phyloP scores from a whole-genome alignment of 2,888 invertebrate species.

The Chelonus formosanus region DNA sequence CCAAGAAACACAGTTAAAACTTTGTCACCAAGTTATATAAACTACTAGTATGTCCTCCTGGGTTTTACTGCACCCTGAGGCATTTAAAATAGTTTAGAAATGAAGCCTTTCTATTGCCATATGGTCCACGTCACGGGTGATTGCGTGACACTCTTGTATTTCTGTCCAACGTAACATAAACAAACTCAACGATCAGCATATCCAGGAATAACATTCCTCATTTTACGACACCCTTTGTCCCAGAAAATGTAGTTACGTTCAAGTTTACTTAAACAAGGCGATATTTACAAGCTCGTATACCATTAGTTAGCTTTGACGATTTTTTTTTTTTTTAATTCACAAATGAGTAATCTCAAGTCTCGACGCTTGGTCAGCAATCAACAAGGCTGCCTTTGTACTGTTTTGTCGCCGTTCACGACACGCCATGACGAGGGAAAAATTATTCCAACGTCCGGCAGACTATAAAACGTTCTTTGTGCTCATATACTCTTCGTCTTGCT shows the following conservation, averaged over 20 bases:
- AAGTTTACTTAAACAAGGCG: slow-evolving; percentile 1
- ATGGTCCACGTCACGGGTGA: slow-evolving; percentile 56
- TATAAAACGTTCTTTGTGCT: slow-evolving; percentile 63
- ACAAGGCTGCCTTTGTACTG: slow-evolving; percentile 61
- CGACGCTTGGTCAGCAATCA: slow-evolving; percentile 50
- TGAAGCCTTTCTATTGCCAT: slow-evolving; percentile 48
- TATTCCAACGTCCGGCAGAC: slow-evolving; percentile 55
- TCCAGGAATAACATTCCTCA: slow-evolving; percentile 56
- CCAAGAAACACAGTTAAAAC: slow-evolving; percentile 8
- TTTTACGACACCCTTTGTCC: too few species aligned
- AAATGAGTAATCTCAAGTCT: slow-evolving; percentile 30
- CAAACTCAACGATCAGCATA: slow-evolving; percentile 58
- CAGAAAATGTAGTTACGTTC: too few species aligned
- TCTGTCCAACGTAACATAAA: slow-evolving; percentile 62
- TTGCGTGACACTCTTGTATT: slow-evolving; percentile 61
- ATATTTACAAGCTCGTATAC: background rate
- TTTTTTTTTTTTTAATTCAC: slow-evolving; percentile 21
- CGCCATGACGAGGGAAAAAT: slow-evolving; percentile 53
- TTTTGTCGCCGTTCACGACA: slow-evolving; percentile 61
- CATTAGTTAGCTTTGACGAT: slow-evolving; percentile 24
- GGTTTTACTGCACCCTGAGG: background rate
- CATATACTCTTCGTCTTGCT: slow-evolving; percentile 21
- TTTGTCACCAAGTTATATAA: slow-evolving; percentile 25
- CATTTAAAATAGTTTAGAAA: slow-evolving; percentile 41
- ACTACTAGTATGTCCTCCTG: background rate